phyloP scores from a whole-genome alignment of 1,140 invertebrate species.

The Stenopsyche tienmushanensis region DNA sequence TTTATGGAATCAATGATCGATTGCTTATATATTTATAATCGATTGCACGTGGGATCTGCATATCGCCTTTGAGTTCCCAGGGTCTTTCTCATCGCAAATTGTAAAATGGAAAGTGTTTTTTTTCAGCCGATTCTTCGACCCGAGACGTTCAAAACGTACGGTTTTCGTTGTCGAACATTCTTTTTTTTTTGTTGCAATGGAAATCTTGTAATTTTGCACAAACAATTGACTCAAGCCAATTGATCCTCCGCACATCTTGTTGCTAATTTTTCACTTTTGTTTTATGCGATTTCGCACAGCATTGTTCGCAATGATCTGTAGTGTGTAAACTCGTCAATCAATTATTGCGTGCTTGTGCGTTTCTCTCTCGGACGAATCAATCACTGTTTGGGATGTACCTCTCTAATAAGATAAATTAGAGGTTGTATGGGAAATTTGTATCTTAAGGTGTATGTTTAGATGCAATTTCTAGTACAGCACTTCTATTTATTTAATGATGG shows the following conservation, averaged over 20 bases:
- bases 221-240: background rate
- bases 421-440: no score
- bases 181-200: conserved; percentile 4
- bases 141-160: background rate
- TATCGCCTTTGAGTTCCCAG: background rate
- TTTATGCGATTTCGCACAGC: background rate
- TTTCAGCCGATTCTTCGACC: background rate
- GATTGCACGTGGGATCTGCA: background rate
- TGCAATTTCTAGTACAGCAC: no score
- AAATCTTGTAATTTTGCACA: background rate
- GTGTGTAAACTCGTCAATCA: no score
- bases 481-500: no score
- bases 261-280: background rate
- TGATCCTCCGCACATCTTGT: background rate
- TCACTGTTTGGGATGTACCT: no score
- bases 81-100: background rate
- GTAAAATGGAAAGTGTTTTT: background rate
- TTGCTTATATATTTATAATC: no score
- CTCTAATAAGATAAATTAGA: no score
- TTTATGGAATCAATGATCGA: no score
- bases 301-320: background rate
- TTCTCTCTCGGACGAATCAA: background rate
- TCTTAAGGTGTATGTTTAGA: no score
- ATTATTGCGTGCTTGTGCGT: background rate
- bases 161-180: background rate